phyloP scores from a whole-genome alignment of 2,888 invertebrate species.

The Pseudanteris insignis region DNA sequence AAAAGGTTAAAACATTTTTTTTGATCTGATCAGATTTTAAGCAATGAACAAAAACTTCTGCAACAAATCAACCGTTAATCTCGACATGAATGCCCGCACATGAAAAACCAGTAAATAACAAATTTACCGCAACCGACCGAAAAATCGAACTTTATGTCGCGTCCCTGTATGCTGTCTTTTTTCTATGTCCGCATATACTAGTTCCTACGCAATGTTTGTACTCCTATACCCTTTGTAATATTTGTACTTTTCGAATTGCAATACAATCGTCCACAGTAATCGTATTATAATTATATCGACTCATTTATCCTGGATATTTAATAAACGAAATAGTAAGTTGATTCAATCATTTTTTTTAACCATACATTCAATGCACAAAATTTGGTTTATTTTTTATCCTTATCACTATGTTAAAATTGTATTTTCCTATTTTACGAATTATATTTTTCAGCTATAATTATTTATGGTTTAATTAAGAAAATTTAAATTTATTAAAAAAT shows the following conservation, averaged over 20 bases:
- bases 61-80: too few relatives aligned
- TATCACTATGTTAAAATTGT: too few relatives aligned
- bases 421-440: too few relatives aligned
- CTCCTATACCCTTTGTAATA: constrained; percentile 66
- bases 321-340: constrained; percentile 41
- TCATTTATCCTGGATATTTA: constrained; percentile 36
- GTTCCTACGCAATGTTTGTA: constrained; percentile 67
- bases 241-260: constrained; percentile 66
- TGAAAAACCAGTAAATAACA: constrained; percentile 25
- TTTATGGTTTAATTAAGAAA: too few relatives aligned
- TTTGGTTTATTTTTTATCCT: background rate
- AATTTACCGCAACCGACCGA: constrained; percentile 18
- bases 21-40: too few relatives aligned
- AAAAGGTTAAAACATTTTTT: too few relatives aligned
- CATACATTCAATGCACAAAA: background rate
- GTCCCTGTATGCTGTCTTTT: constrained; percentile 59
- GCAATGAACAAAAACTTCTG: too few relatives aligned
- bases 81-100: constrained; percentile 49
- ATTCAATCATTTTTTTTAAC: background rate
- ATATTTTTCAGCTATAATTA: too few relatives aligned
- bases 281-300: constrained; percentile 40
- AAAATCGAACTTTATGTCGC: constrained; percentile 43
- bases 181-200: constrained; percentile 65
- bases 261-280: constrained; percentile 66
- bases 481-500: background rate